Percentiles rank a stretch among this genome's conserved stretches.
Evolutionary conservation across 2,888 invertebrate species (phyloP).

Genomic region (Nymphalis urticae): DNA sequence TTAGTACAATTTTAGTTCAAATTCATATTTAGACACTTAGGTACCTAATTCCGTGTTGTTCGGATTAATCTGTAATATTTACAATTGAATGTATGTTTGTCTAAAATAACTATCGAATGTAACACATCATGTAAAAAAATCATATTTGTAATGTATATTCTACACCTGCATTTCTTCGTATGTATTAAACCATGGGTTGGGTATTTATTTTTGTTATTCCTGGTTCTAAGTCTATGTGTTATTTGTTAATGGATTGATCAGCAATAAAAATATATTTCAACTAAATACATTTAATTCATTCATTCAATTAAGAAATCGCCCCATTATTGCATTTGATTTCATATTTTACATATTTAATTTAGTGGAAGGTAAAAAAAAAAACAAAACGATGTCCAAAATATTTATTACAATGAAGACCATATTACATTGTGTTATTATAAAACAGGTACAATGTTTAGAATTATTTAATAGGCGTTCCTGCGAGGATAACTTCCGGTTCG

Average conservation of each 20-base stretch:
- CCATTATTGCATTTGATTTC: neutral
- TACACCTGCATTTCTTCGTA: slow-evolving; percentile 63
- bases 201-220: slow-evolving; percentile 79
- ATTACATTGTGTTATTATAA: slow-evolving; percentile 73
- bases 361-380: slow-evolving; percentile 20
- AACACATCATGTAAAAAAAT: slow-evolving; percentile 44
- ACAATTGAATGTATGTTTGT: slow-evolving; percentile 58
- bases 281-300: slow-evolving; percentile 61
- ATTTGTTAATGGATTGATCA: slow-evolving; percentile 76
- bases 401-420: slow-evolving; percentile 78
- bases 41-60: slow-evolving; percentile 44
- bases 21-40: slow-evolving; percentile 61
- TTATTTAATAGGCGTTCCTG: slow-evolving; percentile 54
- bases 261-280: slow-evolving; percentile 74
- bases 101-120: slow-evolving; percentile 42
- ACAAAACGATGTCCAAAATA: slow-evolving; percentile 69
- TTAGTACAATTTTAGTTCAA: slow-evolving; percentile 77
- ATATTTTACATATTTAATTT: neutral
- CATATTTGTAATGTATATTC: slow-evolving; percentile 49
- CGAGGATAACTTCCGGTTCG: slow-evolving; percentile 44
- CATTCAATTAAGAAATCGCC: neutral
- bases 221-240: slow-evolving; percentile 78
- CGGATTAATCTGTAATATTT: slow-evolving; percentile 59
- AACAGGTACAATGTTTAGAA: slow-evolving; percentile 80
- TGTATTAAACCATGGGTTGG: slow-evolving; percentile 70